phyloP scores from a whole-genome alignment of 2,113 vertebrate species.

The Phylloscopus whistleri region DNA sequence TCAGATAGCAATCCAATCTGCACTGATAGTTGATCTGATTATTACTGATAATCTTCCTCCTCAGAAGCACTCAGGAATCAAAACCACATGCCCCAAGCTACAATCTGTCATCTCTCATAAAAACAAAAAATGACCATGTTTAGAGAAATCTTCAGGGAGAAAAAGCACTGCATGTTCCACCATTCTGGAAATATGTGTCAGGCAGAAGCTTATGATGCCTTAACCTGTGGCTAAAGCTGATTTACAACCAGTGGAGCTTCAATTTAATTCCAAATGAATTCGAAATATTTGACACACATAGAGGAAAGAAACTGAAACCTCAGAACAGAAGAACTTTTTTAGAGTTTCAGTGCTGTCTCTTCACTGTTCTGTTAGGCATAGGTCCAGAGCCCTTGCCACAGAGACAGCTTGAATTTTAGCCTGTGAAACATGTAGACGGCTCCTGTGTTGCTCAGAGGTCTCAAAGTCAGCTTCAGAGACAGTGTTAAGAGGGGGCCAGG shows the following conservation, averaged over 20 bases:
- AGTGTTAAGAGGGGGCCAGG: background rate
- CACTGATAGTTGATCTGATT: background rate
- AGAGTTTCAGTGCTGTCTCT: background rate
- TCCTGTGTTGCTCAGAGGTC: background rate
- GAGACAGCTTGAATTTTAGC: background rate
- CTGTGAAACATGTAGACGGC: background rate
- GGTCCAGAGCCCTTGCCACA: background rate
- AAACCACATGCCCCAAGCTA: background rate
- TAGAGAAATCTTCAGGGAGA: background rate
- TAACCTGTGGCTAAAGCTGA: background rate
- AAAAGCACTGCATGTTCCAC: background rate
- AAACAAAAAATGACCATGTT: background rate
- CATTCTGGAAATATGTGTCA: background rate
- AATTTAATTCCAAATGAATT: conserved; percentile 9
- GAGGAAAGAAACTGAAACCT: background rate
- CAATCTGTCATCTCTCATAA: background rate
- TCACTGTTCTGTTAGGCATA: background rate
- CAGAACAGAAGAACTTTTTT: background rate
- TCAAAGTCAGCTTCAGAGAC: background rate
- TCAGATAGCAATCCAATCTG: background rate
- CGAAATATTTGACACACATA: background rate
- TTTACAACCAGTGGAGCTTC: conserved; percentile 31
- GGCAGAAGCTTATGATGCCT: background rate
- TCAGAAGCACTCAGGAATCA: conserved; percentile 21
- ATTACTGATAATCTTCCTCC: background rate